phyloP scores from a whole-genome alignment of 2,113 vertebrate species.

The Pongo pygmaeus region DNA sequence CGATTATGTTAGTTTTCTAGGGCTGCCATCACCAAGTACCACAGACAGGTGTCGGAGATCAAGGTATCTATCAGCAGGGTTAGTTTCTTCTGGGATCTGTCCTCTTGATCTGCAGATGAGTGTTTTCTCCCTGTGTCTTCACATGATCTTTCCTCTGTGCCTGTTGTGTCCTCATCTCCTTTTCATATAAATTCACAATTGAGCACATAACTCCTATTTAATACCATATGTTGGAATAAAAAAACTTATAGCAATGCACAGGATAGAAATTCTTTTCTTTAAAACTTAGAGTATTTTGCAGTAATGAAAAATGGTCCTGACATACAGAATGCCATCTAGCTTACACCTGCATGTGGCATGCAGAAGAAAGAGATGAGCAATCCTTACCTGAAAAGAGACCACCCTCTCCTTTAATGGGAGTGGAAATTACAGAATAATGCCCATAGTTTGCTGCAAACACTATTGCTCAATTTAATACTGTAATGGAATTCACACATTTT shows the following conservation, averaged over 20 bases:
- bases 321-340: no score
- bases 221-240: not conserved
- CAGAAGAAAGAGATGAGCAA: no score
- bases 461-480: no score
- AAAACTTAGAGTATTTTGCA: not conserved
- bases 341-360: no score
- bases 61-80: not conserved
- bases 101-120: not conserved
- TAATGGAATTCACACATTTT: no score
- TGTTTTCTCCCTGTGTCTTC: not conserved
- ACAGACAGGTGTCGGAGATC: not conserved
- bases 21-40: not conserved
- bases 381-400: no score
- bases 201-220: not conserved
- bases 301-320: no score
- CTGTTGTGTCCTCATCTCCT: not conserved
- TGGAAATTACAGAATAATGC: no score
- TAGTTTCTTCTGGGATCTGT: not conserved
- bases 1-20: not conserved
- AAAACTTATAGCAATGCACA: not conserved
- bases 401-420: no score
- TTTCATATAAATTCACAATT: not conserved
- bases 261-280: not conserved
- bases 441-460: no score
- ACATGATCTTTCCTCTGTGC: not conserved